Evolutionary conservation across 2,888 invertebrate species (phyloP), one percentile per base, ranked within the genome.

Genomic region (Oscheius onirici): DNA sequence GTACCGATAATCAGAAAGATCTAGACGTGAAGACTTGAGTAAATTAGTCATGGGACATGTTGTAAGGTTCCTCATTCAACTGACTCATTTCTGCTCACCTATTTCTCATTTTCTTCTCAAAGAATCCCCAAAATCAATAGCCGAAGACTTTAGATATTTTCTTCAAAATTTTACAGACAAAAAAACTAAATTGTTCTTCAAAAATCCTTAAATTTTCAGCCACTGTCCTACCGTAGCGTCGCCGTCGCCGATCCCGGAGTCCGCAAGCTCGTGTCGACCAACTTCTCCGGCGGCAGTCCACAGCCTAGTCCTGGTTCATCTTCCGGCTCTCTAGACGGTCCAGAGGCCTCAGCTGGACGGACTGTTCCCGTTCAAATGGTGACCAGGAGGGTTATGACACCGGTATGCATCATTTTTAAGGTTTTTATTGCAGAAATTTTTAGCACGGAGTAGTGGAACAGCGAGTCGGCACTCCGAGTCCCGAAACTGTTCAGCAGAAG

Each of bases 361-460:
- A 22, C 20, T 51, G 24, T 11, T 24, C 22, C 11, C 20, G 20
- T 26, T 10, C 55, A 55, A 26, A 3, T 11, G 11, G 2, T 20
- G 6, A n/a, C n/a, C n/a, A 8, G 55, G 5, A 24, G 55, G 11
- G 28, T 55, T 11, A 20, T 55, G n/a, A 55, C 55, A 3, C 55
- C 55, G 24, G 55, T 55, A 28, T 52, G 24, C 13, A 17, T 6
- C 6, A 3, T 26, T 55, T 2, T 55, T 2, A 24, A 24, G 10
- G 2, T 26, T 55, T 26, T 26, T 24, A 26, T 11, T 46, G 46
- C 5, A 13, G 13, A 55, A 55, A 17, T 26, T 26, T 55, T 24
- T 28, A 55, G 55, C 55, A 28, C n/a, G 55, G 55, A 24, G 13
- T 55, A 10, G n/a, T 55, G 28, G 55, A 55, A n/a, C 26, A 55